These are phyloP conservation scores for Zapus hudsonius DNA, from an alignment of 2,113 vertebrate genomes.

Conservation along the genomic window DNA sequence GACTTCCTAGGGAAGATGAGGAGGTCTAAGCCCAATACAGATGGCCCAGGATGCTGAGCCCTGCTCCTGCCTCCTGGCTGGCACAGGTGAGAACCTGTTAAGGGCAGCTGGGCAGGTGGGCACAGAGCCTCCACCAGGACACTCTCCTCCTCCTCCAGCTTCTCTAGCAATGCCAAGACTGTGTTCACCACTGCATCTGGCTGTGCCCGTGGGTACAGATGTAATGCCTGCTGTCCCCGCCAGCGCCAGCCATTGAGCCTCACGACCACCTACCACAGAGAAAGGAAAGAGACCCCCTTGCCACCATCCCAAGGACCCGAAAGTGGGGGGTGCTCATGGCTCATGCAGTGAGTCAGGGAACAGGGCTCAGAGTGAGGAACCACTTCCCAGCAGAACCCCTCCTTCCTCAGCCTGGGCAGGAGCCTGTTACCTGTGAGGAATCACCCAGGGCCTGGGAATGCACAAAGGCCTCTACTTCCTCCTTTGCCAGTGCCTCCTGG, in stretches of 20 bases:
- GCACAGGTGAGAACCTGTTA: constrained; percentile 65
- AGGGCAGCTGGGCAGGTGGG: constrained; percentile 65
- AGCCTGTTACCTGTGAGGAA: constrained; percentile 80
- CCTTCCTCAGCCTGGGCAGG: not conserved
- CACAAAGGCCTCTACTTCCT: constrained; percentile 85
- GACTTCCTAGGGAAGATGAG: constrained; percentile 4
- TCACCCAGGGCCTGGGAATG: constrained; percentile 78
- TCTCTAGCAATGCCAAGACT: constrained; percentile 73
- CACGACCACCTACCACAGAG: constrained; percentile 78
- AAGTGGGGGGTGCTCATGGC: not conserved
- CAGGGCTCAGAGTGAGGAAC: not conserved
- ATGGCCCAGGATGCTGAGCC: not conserved
- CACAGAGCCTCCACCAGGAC: constrained; percentile 83
- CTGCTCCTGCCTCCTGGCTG: not conserved
- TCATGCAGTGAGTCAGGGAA: not conserved
- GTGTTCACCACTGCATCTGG: constrained; percentile 64
- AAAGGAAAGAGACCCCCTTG: not conserved
- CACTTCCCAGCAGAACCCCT: not conserved
- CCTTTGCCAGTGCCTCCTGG: constrained; percentile 80
- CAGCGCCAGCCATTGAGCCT: constrained; percentile 80
- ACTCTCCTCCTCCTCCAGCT: constrained; percentile 83
- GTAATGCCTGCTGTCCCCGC: constrained; percentile 58
- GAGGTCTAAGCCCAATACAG: constrained; percentile 39
- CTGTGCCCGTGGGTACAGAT: constrained; percentile 63
- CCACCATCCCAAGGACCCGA: not conserved